phyloP scores from a whole-genome alignment of 2,888 invertebrate species.

The Eristalis pertinax region DNA sequence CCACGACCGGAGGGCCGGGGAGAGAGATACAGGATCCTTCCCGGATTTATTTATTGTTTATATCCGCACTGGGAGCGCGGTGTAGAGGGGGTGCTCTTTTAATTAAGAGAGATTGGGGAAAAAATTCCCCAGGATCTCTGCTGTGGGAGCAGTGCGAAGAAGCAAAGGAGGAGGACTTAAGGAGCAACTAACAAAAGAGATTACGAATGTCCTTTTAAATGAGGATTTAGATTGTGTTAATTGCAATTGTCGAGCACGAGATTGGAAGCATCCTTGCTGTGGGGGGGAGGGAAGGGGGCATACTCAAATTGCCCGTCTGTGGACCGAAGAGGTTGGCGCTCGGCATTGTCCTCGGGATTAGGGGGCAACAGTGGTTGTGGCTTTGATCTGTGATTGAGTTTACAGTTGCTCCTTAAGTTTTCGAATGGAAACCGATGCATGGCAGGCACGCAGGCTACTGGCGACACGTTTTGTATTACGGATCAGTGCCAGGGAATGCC shows the following conservation, averaged over 20 bases:
- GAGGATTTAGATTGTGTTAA: conserved; percentile 38
- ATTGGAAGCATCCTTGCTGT: not conserved
- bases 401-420: not conserved
- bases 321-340: not conserved
- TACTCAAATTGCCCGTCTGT: conserved; percentile 5
- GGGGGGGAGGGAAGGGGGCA: too few species aligned
- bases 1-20: not conserved
- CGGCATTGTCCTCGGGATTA: not conserved
- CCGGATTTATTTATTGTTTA: conserved; percentile 43
- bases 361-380: not conserved
- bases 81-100: conserved; percentile 22
- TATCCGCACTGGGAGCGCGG: not conserved
- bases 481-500: too few species aligned
- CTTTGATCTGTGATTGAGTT: conserved; percentile 6
- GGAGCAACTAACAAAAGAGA: conserved; percentile 11
- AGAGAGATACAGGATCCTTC: not conserved
- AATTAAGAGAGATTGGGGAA: conserved; percentile 25
- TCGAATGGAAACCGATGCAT: not conserved
- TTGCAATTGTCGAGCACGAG: conserved; percentile 25
- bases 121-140: not conserved
- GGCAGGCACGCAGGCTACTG: not conserved
- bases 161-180: not conserved
- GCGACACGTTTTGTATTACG: too few species aligned
- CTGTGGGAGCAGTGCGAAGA: too few species aligned
- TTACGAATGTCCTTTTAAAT: conserved; percentile 38